Evolutionary conservation across 2,113 vertebrate genomes (phyloP).

Genomic region (Motacilla tschutschensis): DNA sequence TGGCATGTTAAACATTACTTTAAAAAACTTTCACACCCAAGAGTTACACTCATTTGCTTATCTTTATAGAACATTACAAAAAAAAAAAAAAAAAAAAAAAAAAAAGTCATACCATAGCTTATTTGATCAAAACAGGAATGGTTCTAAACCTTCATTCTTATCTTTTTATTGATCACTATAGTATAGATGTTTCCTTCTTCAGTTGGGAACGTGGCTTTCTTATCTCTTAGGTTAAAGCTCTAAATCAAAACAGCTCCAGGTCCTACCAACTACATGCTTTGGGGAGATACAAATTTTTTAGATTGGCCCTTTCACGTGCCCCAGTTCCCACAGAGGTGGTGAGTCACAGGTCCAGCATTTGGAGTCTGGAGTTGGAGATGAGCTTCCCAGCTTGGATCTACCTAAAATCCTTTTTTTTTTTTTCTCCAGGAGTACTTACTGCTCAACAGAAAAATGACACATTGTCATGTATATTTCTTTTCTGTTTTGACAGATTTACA

Average conservation of each 20-base stretch:
- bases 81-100: constrained; percentile 10
- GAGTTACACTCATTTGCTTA: constrained; percentile 32
- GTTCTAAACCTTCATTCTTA: constrained; percentile 19
- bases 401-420: neutral
- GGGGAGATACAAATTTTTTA: neutral
- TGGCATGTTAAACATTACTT: constrained; percentile 13
- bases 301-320: neutral
- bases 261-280: neutral
- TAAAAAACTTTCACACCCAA: constrained; percentile 6
- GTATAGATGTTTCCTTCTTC: neutral
- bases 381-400: neutral
- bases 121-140: neutral
- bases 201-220: neutral
- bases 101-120: neutral
- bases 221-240: neutral
- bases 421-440: neutral
- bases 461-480: neutral
- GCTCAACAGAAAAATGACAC: neutral
- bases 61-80: constrained; percentile 39
- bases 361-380: neutral
- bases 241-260: neutral
- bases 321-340: neutral
- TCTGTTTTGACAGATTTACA: neutral
- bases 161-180: constrained; percentile 22
- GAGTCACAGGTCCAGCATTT: neutral